Conservation (phyloP, 2,797 vertebrate species). For the Sebastes diploproa region DNA sequence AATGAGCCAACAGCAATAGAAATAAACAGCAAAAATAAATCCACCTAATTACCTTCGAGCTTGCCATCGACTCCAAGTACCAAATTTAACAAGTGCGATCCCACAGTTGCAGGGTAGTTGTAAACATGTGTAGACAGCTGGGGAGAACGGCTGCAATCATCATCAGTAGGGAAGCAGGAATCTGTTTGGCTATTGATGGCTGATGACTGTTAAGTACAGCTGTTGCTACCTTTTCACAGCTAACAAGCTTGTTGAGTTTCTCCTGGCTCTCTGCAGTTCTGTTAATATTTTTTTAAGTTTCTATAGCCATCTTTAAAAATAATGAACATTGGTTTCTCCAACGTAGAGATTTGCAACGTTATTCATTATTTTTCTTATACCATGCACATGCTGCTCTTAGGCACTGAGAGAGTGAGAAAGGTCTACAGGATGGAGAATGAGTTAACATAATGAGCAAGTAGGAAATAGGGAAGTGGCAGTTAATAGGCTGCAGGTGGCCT, state of each 20-base stretch:
- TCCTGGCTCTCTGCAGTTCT: neutral
- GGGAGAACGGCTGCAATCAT: slow-evolving; percentile 46
- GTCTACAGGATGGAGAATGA: neutral
- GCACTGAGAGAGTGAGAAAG: neutral
- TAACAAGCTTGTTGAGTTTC: slow-evolving; percentile 25
- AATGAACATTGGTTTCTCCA: neutral
- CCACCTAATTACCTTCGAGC: slow-evolving; percentile 6
- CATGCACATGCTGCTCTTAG: neutral
- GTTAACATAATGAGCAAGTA: slow-evolving; percentile 15
- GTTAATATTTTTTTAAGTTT: neutral
- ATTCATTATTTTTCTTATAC: neutral
- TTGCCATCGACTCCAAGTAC: neutral
- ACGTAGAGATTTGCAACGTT: neutral
- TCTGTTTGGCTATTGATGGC: slow-evolving; percentile 30
- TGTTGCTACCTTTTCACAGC: slow-evolving; percentile 32
- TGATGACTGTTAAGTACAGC: slow-evolving; percentile 43
- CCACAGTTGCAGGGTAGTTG: neutral
- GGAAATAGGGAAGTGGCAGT: slow-evolving; percentile 16
- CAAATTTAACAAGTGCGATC: neutral
- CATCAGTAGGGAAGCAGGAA: slow-evolving; percentile 35
- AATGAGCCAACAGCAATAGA: slow-evolving; percentile 3
- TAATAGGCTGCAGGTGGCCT: slow-evolving; percentile 34
- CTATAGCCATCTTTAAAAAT: neutral
- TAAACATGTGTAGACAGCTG: slow-evolving; percentile 37
- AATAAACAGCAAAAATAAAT: slow-evolving; percentile 7